A percentile compares a stretch with the other conserved stretches of the same genome.
Conservation (phyloP, 2,113 vertebrate genomes). For the Hippocampus abdominalis region DNA sequence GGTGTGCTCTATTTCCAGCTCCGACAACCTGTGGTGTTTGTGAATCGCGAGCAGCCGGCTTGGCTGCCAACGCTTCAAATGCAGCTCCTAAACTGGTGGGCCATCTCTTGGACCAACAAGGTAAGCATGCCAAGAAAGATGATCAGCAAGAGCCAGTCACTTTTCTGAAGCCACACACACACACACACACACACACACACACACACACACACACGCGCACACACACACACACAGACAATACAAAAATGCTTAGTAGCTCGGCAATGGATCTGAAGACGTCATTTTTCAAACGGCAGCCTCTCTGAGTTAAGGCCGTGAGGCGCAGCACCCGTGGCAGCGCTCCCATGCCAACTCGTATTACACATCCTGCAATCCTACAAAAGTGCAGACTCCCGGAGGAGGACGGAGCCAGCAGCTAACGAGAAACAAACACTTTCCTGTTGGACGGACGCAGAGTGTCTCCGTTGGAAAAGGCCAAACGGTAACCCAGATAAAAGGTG, state of each 20-base stretch:
- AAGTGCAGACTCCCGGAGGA: constrained; percentile 50
- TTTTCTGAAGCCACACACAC: constrained; percentile 18
- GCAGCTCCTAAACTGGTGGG: constrained; percentile 15
- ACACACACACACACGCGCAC: constrained; percentile 5
- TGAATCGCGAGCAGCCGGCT: constrained; percentile 52
- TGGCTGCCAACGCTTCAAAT: constrained; percentile 11
- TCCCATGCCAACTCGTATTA: constrained; percentile 71
- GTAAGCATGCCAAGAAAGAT: background rate
- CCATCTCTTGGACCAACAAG: constrained; percentile 1
- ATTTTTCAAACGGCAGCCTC: constrained; percentile 46
- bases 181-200: background rate
- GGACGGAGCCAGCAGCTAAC: constrained; percentile 53
- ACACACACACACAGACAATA: background rate
- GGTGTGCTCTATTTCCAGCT: constrained; percentile 26
- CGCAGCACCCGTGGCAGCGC: constrained; percentile 51
- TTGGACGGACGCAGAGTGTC: constrained; percentile 20
- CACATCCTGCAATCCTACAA: constrained; percentile 57
- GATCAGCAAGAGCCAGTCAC: constrained; percentile 8
- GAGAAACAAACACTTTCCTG: constrained; percentile 63
- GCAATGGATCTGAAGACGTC: constrained; percentile 7
- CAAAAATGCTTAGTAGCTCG: constrained; percentile 19
- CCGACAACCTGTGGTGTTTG: constrained; percentile 34
- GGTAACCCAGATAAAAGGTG: constrained; percentile 13
- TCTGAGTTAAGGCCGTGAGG: constrained; percentile 45
- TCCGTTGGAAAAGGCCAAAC: background rate